phyloP scores from a whole-genome alignment of 2,888 invertebrate genomes.

The Drosophila fulvimacula region DNA sequence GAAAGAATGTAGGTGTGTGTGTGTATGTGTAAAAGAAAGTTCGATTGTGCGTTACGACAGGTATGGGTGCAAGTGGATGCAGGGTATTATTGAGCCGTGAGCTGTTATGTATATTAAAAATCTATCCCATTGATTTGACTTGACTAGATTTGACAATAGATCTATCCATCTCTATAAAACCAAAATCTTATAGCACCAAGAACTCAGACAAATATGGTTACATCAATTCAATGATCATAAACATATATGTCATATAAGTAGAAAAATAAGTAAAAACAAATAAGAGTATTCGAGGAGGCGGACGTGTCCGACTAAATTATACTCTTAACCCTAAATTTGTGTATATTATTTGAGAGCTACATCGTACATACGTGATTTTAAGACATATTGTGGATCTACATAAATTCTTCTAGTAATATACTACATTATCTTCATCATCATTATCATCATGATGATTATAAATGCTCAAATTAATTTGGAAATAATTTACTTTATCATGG shows the following conservation, averaged over 20 bases:
- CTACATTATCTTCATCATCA: not conserved
- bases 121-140: no score
- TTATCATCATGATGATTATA: not conserved
- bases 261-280: not conserved
- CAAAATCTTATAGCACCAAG: not conserved
- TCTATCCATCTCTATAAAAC: no score
- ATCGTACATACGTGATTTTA: no score
- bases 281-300: not conserved
- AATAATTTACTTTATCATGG: not conserved
- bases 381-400: not conserved
- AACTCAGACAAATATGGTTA: not conserved
- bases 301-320: not conserved
- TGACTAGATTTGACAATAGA: no score
- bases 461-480: not conserved
- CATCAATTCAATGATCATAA: not conserved
- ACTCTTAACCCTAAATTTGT: not conserved
- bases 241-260: not conserved
- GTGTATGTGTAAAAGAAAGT: slow-evolving; percentile 9
- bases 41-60: slow-evolving; percentile 2
- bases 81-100: not conserved
- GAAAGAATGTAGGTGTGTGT: not conserved
- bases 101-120: no score
- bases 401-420: no score
- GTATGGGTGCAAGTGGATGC: not conserved
- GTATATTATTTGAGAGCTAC: no score